Base-by-base conservation (phyloP, 1,140 invertebrate genomes). In the Heliothis subflexa region DNA sequence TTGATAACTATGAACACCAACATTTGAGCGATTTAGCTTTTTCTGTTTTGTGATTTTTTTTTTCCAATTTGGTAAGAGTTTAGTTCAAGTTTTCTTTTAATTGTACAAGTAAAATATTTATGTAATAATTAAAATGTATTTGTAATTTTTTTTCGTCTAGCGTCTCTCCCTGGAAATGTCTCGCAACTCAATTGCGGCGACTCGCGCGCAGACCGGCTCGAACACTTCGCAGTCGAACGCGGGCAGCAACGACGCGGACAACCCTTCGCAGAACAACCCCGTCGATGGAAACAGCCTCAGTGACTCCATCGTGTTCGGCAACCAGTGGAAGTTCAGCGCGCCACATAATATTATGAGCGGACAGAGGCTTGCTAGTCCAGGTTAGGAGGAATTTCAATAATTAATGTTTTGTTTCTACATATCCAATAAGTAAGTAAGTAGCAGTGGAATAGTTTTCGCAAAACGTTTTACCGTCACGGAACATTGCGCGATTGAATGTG, bases 151-250 rank as follows among this genome's bases (percentile, higher is more conserved):
- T 50, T 21, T 1, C 47, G 21, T 9, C 90, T 3, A 97, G 96
- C 95, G 97, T 83, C 89, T 97, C 70, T 95, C 96, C 3, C 95
- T 97, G 74, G 97, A 97, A 92, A 96, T 97, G 87, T 96, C 97
- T 0, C 95, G 97, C 55, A 97, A 96, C 91, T 95, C 96, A 1
- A 90, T 95, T 14, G 90, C 95, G 40, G 95, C 95, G 73, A 95
- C 94, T 3, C 93, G 95, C 78, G 80, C 86, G 28, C 85, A 89
- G 12, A 90, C 74, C 71, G 78, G 72, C 47, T 79, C 87, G 3
- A 78, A 57, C 13, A 62, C 78, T 13, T 78, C 86, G 50, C 85
- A 82, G 25, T 54, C 83, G n/a, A 77, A 21, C 40, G 68, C 80
- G 3, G 79, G 50, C 68, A 54, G n/a, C 45, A 70, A 61, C 75